Conservation (phyloP, 2,113 vertebrate genomes). For the Mormoops blainvillei region DNA sequence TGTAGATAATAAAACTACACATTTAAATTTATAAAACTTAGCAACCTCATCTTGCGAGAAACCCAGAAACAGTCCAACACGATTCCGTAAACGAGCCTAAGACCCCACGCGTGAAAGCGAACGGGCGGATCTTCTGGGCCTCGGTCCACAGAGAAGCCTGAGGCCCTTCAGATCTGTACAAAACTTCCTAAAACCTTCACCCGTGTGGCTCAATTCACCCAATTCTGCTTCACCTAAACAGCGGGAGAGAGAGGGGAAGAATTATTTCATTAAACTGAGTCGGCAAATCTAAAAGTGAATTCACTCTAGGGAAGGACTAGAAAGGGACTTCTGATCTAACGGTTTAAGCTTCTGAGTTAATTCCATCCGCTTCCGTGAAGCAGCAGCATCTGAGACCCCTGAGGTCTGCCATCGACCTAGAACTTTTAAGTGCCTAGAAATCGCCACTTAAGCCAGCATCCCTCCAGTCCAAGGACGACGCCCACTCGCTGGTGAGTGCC, state of each 20-base stretch:
- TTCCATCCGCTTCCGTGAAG: neutral
- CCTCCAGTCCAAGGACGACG: too few relatives aligned
- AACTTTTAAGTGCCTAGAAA: too few relatives aligned
- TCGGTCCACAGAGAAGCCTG: neutral
- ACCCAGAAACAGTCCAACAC: neutral
- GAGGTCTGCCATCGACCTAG: neutral
- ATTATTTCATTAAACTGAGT: neutral
- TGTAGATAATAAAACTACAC: neutral
- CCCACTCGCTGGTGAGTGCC: accelerated
- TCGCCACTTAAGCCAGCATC: neutral
- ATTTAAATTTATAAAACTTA: neutral
- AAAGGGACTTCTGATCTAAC: neutral
- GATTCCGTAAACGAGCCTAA: neutral
- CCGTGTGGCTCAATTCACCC: accelerated
- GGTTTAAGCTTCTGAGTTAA: neutral
- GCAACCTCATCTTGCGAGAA: neutral
- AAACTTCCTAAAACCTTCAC: neutral
- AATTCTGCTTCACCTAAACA: constrained; percentile 47
- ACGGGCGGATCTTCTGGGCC: neutral
- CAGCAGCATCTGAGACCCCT: neutral
- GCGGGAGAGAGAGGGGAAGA: neutral
- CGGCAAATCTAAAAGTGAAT: neutral
- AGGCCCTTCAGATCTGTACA: neutral
- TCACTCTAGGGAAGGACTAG: neutral
- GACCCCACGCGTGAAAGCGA: neutral